A percentile compares a stretch with the other conserved stretches of the same genome.
Conservation (phyloP, 2,113 vertebrate genomes). For the Thryonomys swinderianus region DNA sequence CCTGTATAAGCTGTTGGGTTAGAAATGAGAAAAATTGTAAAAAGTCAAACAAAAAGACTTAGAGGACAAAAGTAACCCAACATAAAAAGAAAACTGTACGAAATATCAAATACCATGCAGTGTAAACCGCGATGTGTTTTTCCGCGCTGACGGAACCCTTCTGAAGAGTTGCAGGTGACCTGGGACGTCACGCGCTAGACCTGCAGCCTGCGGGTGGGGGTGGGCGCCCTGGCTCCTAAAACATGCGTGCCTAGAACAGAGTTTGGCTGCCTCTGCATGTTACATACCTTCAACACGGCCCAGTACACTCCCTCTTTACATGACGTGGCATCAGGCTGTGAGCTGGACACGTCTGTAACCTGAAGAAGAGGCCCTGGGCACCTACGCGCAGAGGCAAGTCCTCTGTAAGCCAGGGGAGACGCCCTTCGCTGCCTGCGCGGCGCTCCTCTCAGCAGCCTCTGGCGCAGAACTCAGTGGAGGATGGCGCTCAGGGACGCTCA, state of each 20-base stretch:
- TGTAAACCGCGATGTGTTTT: not conserved
- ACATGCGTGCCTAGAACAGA: rapidly evolving
- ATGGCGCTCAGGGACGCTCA: no score
- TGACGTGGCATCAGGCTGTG: not conserved
- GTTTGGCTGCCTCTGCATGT: not conserved
- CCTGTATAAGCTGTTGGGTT: not conserved
- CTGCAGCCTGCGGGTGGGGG: not conserved
- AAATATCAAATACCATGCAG: not conserved
- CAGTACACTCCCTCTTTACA: not conserved
- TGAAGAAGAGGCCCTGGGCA: not conserved
- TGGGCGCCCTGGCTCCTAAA: not conserved
- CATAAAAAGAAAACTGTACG: not conserved
- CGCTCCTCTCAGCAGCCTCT: not conserved
- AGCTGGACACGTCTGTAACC: not conserved
- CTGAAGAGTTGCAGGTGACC: not conserved
- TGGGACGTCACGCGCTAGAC: no score
- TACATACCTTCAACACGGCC: no score
- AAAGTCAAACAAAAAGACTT: not conserved
- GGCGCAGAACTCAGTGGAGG: not conserved
- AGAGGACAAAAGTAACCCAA: not conserved
- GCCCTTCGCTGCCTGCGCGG: not conserved
- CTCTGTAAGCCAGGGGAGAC: not conserved
- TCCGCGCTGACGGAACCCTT: not conserved
- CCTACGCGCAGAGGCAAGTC: not conserved
- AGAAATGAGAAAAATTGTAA: not conserved